A percentile compares a stretch with the other conserved stretches of the same genome.
Conservation (phyloP, 30 jellyfish, hydroid and myxozoan genomes). For the Calvadosia cruxmelitensis region DNA sequence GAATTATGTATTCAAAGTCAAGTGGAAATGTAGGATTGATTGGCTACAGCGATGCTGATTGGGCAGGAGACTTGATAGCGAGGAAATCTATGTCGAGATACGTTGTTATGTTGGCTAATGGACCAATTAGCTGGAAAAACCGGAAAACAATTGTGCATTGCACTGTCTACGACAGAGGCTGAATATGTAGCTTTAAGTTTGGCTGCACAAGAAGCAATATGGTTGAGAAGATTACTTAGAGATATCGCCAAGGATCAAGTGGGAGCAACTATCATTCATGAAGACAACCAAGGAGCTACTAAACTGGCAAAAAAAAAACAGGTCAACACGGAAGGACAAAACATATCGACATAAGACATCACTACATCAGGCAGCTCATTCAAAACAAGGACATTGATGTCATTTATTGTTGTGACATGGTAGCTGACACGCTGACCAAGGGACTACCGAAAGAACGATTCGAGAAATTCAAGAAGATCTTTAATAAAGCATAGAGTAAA, state of each 20-base stretch:
- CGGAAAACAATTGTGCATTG: constrained; percentile 12
- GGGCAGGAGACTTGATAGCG: constrained; percentile 36
- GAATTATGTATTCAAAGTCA: constrained; percentile 6
- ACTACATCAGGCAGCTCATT: no score
- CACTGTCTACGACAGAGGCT: constrained; percentile 26
- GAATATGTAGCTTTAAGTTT: constrained; percentile 18
- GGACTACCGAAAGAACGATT: no score
- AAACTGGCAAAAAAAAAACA: constrained; percentile 7
- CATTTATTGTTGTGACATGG: constrained; percentile 16
- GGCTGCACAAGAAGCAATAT: constrained; percentile 12
- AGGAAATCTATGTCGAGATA: constrained; percentile 27
- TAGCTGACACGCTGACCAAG: constrained; percentile 33
- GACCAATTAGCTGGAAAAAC: constrained; percentile 29
- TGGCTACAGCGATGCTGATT: constrained; percentile 49
- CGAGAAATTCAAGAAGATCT: no score
- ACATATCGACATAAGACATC: constrained; percentile 23
- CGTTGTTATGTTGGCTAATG: constrained; percentile 11
- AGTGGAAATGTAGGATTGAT: constrained; percentile 8
- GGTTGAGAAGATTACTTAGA: constrained; percentile 8
- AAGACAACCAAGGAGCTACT: constrained; percentile 34
- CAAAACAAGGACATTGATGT: constrained; percentile 14
- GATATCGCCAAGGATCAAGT: constrained; percentile 2
- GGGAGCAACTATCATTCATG: constrained; percentile 18
- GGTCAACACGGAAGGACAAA: constrained; percentile 24
- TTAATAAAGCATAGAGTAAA: no score